These are phyloP conservation scores for Cryptocheilus praepositus DNA, from an alignment of 2,888 invertebrate genomes.

Conservation along the genomic window DNA sequence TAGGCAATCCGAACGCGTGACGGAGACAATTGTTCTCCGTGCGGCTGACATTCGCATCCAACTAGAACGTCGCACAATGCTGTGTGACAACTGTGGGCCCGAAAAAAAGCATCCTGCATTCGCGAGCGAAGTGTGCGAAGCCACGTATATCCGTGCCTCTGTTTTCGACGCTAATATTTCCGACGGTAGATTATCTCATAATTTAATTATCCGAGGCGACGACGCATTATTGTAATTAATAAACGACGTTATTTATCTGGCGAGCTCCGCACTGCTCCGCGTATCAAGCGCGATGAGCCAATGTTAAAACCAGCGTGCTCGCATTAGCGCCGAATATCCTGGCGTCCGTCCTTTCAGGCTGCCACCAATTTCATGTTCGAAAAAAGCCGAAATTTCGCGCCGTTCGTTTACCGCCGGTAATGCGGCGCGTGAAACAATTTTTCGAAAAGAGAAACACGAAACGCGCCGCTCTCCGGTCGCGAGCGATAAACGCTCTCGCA, in stretches of 20 bases:
- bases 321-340: background rate
- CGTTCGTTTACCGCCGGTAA: background rate
- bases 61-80: no score
- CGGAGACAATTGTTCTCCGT: no score
- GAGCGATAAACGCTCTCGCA: no score
- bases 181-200: background rate
- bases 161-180: no score
- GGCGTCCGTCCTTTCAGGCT: background rate
- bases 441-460: background rate
- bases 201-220: conserved; percentile 15
- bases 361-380: background rate
- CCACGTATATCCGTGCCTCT: no score
- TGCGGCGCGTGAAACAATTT: background rate
- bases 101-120: no score
- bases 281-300: background rate
- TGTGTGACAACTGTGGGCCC: no score
- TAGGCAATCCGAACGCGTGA: no score
- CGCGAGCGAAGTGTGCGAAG: no score
- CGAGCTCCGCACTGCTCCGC: background rate
- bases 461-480: no score
- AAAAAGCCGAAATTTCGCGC: background rate
- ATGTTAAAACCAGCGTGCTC: background rate
- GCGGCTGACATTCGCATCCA: no score
- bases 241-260: conserved; percentile 13
- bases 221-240: conserved; percentile 17